Percentiles rank a stretch among this genome's conserved stretches.
Conservation (phyloP, 2,888 invertebrate genomes). For the Andrena minutula region DNA sequence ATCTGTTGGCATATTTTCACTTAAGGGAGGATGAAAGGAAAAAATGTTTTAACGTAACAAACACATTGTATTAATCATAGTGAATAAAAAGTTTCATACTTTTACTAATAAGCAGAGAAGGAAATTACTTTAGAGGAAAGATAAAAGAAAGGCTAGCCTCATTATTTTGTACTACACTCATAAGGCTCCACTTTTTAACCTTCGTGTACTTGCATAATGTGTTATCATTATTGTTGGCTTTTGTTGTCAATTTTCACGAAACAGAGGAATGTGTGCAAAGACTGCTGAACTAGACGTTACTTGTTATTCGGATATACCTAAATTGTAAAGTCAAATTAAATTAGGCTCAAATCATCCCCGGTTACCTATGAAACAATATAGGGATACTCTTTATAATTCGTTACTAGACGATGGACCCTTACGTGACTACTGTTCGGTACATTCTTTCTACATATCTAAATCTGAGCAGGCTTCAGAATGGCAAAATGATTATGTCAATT, state of each 20-base stretch:
- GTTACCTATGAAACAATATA: constrained; percentile 72
- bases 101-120: constrained; percentile 64
- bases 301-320: constrained; percentile 75
- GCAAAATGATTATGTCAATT: constrained; percentile 82
- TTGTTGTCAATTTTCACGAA: constrained; percentile 68
- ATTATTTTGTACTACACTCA: constrained; percentile 66
- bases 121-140: constrained; percentile 52
- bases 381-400: constrained; percentile 66
- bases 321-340: constrained; percentile 68
- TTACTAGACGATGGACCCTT: constrained; percentile 69
- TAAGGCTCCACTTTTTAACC: constrained; percentile 73
- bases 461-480: constrained; percentile 83
- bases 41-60: constrained; percentile 59
- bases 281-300: constrained; percentile 76
- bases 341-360: constrained; percentile 71
- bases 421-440: constrained; percentile 77
- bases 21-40: constrained; percentile 30
- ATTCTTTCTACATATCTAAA: constrained; percentile 82
- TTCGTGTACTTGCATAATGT: constrained; percentile 77
- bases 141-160: constrained; percentile 58
- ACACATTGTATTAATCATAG: constrained; percentile 66
- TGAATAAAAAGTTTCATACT: constrained; percentile 67
- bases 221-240: constrained; percentile 76
- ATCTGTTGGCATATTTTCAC: constrained; percentile 64
- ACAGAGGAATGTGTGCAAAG: constrained; percentile 73